Conservation (phyloP, 2,113 vertebrate species). For the Dasyornis broadbenti region DNA sequence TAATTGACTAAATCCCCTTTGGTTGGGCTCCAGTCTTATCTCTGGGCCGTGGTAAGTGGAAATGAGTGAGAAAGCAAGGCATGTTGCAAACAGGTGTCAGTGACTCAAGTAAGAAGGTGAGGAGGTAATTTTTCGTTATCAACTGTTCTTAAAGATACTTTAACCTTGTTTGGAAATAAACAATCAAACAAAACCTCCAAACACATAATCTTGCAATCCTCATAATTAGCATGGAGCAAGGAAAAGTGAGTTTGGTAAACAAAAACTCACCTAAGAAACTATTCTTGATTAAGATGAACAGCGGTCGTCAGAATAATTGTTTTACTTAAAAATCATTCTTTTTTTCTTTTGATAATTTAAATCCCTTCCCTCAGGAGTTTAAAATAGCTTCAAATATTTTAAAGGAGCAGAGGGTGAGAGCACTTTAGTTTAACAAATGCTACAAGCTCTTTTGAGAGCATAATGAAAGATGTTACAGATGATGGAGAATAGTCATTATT, state of each 20-base stretch:
- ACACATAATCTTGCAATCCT: background rate
- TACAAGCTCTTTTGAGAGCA: rapidly evolving
- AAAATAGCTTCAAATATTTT: background rate
- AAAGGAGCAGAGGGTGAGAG: background rate
- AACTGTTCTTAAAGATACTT: background rate
- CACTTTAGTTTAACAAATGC: background rate
- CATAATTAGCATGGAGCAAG: background rate
- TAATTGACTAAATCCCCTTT: background rate
- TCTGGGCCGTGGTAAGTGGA: background rate
- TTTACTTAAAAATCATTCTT: background rate
- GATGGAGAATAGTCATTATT: background rate
- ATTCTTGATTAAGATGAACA: background rate
- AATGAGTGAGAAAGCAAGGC: background rate
- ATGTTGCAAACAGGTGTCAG: background rate
- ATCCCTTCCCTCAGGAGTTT: background rate
- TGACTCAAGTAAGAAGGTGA: background rate
- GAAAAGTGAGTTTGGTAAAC: background rate
- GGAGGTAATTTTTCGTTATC: background rate
- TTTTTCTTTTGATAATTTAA: background rate
- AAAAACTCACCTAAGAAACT: background rate
- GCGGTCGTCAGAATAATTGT: rapidly evolving
- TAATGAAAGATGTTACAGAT: background rate
- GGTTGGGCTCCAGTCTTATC: background rate
- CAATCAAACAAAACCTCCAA: background rate
- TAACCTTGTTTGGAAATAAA: conserved; percentile 16